Evolutionary conservation across 2,888 invertebrate genomes (phyloP), one percentile per base, ranked within the genome.

Genomic region (Plagiodera versicolora): DNA sequence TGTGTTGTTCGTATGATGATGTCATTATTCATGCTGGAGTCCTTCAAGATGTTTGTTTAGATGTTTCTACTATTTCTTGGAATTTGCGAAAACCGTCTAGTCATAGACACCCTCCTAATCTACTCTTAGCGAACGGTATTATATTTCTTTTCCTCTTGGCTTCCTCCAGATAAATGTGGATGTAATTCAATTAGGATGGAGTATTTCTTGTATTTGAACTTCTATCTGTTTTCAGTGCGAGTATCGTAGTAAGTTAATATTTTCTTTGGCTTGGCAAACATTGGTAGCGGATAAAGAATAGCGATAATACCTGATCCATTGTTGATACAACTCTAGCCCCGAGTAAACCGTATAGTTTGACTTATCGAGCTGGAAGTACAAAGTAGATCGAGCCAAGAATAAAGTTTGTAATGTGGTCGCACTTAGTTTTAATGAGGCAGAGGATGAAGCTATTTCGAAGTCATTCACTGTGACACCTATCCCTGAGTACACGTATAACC

Each of bases 401-500:
- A 24, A 24, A 35, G 10, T 11, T 19, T 20, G 10, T 44, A 14
- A 28, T 18, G 20, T 44, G 44, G 44, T 44, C 45, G 6, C 45
- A 24, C 24, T 44, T 28, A 50, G 44, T 18, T 50, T 28, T 56
- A 51, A 30, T 51, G 53, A 48, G 47, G 24, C 53, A 58, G 47
- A 53, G 30, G 49, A 30, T 51, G 45, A 32, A 49, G 24, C n/a
- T 45, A 46, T 30, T 51, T 56, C 49, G 58, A 61, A 60, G 53
- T 60, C 65, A 58, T 65, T 56, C 58, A 58, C 62, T 62, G 60
- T 60, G 62, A 62, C 60, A 65, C 62, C 56, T 60, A 60, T 60
- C 60, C 65, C 60, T 60, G 58, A 60, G 55, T 54, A 54, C 54
- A 54, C 57, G 51, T 53, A 51, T 54, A 58, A 60, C 61, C 64